phyloP scores from a whole-genome alignment of 2,113 vertebrate genomes.

The Poecile atricapillus region DNA sequence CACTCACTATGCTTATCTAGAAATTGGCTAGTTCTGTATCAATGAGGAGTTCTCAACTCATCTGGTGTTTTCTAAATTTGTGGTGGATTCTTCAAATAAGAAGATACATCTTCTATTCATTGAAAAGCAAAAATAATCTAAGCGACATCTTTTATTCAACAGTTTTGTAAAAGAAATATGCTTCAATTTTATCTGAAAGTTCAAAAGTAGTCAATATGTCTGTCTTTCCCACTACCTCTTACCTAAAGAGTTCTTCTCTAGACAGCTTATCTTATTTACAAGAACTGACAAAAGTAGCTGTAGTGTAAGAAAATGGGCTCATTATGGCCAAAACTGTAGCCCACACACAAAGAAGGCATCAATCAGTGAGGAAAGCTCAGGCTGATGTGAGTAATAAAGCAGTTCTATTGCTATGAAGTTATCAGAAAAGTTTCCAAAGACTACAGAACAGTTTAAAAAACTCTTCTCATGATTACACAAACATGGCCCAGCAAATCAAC shows the following conservation, averaged over 20 bases:
- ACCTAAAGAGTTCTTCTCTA: background rate
- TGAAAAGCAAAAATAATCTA: slow-evolving; percentile 22
- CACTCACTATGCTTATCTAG: background rate
- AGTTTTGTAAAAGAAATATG: background rate
- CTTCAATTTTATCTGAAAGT: background rate
- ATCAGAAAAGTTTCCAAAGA: background rate
- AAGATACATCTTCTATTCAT: background rate
- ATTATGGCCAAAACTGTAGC: background rate
- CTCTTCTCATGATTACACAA: background rate
- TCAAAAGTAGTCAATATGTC: background rate
- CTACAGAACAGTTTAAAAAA: background rate
- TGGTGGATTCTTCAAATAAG: background rate
- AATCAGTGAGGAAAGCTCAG: background rate
- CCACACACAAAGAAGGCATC: background rate
- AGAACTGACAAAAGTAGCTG: background rate
- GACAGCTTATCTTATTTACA: background rate
- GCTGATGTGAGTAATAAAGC: background rate
- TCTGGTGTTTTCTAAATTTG: slow-evolving; percentile 35
- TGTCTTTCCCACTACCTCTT: background rate
- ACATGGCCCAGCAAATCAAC: background rate
- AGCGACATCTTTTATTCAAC: background rate
- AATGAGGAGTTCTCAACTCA: slow-evolving; percentile 22
- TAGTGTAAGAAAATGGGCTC: background rate
- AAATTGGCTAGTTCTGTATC: slow-evolving; percentile 17
- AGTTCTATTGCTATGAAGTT: background rate